These are phyloP conservation scores for Dicranocentrus wangi DNA, from an alignment of 2,888 invertebrate genomes.

Conservation along the genomic window DNA sequence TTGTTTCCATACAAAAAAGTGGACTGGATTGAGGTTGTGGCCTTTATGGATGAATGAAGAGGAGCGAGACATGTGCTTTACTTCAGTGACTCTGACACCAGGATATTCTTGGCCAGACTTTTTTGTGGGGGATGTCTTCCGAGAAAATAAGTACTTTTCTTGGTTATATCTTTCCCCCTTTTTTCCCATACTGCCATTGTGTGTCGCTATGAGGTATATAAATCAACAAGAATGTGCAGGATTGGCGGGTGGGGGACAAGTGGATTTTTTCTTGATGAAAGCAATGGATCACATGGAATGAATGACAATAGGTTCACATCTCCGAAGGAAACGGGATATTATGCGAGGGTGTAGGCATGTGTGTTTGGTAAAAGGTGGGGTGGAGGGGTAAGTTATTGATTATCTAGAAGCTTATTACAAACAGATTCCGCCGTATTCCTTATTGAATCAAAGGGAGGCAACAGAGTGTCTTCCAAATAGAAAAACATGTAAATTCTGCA, in stretches of 20 bases:
- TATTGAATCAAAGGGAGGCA: no score
- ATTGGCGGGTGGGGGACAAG: background rate
- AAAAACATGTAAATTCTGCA: no score
- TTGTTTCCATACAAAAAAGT: no score
- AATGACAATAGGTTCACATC: background rate
- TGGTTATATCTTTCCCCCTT: background rate
- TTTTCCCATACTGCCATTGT: background rate
- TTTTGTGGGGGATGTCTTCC: no score
- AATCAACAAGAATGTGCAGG: background rate
- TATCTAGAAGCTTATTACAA: no score
- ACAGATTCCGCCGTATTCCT: no score
- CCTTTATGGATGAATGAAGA: constrained; percentile 22
- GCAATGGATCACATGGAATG: background rate
- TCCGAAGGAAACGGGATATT: no score
- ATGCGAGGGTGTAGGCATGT: no score
- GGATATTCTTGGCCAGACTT: background rate
- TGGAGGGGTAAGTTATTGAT: no score
- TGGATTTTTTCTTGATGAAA: background rate
- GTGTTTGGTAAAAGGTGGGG: no score
- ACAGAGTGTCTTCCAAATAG: no score
- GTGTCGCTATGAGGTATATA: background rate
- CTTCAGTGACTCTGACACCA: background rate
- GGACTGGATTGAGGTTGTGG: no score
- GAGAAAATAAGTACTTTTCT: background rate
- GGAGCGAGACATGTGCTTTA: constrained; percentile 30